Base-by-base conservation (phyloP, 2,113 vertebrate species). In the Mesoclemmys tuberculata region DNA sequence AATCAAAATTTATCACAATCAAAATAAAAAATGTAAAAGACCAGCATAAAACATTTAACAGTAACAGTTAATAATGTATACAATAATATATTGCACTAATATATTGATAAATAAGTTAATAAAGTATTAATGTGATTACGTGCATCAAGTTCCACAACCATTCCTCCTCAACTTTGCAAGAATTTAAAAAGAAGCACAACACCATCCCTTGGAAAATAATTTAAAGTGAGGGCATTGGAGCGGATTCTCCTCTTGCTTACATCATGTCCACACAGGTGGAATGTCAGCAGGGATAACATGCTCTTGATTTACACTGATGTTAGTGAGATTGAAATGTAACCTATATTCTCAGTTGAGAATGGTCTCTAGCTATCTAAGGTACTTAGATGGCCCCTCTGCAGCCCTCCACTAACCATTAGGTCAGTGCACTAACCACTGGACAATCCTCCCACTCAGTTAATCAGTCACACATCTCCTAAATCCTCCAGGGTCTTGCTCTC, bases 71-170 rank as follows among this genome's bases (percentile, higher is more conserved):
- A 98, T 98, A 98, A 98, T 98, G 97, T 97, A 98, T 98, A 94
- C 93, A 97, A 97, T 98, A 98, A 98, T 97, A 97, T 98, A 98
- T 97, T 94, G 92, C 82, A 94, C 94, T 98, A 98, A 98, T 98
- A 98, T 98, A 98, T 98, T 98, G 98, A 98, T 97, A 98, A 98
- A 98, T 98, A 97, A 94, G 96, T 90, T 82, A 97, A 97, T 98
- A 98, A 98, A 98, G 56, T 98, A 98, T 98, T 98, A 97, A 98
- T 97, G 94, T 97, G 96, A 98, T 98, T 98, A 97, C 98, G 87
- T 90, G 98, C 94, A 96, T 97, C 96, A 97, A 93, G 92, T 95
- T n/a, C 56, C 95, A 77, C 89, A 96, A 35, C 80, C 71, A 95
- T 96, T 97, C 90, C 88, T 97, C 68, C 81, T 95, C 93, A 68